Conservation (phyloP, 2,797 vertebrate species). For the Menidia menidia region DNA sequence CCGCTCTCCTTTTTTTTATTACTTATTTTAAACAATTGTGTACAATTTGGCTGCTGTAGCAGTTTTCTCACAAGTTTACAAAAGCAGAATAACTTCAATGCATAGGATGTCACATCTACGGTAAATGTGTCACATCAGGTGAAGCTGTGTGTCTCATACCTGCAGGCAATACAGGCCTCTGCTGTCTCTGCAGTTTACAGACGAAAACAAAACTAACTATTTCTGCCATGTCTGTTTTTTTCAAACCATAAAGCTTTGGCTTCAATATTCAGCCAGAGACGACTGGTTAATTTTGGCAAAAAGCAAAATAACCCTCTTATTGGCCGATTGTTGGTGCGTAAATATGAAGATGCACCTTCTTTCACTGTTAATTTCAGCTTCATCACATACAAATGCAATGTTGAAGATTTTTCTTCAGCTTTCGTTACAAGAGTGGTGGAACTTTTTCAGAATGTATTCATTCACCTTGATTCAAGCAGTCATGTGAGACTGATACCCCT, state of each 20-base stretch:
- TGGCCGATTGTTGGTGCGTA: background rate
- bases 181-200: conserved; percentile 62
- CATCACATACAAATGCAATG: background rate
- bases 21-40: conserved; percentile 18
- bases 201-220: conserved; percentile 54
- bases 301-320: background rate
- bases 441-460: background rate
- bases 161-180: conserved; percentile 57
- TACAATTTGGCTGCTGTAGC: conserved; percentile 38
- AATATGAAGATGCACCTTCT: background rate
- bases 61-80: conserved; percentile 29
- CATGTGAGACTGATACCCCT: background rate
- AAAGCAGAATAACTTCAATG: conserved; percentile 11
- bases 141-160: conserved; percentile 51
- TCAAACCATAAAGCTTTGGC: conserved; percentile 18
- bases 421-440: background rate
- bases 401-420: background rate
- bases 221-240: conserved; percentile 45
- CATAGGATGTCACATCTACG: conserved; percentile 35
- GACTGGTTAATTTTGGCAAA: background rate
- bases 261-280: background rate
- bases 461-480: conserved; percentile 1
- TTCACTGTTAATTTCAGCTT: background rate
- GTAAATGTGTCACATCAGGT: conserved; percentile 71
- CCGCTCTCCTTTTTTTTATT: conserved; percentile 27